Evolutionary conservation across 2,797 vertebrate species (phyloP), one percentile per base, ranked within the genome.

Genomic region (Periparus ater): DNA sequence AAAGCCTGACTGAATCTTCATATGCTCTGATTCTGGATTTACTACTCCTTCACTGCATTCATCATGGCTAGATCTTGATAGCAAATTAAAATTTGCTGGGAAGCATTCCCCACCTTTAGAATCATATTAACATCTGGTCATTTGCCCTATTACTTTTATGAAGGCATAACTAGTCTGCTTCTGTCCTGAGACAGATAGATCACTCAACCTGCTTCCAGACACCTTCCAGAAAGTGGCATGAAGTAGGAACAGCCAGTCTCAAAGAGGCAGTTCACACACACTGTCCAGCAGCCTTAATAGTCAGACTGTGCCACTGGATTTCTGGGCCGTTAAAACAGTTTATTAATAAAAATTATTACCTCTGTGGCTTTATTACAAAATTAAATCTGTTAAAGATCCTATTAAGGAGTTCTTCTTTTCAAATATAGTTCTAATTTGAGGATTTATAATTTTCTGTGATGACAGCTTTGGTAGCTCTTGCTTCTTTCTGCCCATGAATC

Each of bases 201-300:
- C 15, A 34, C 13, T 50, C 38, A 57, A 12, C 27, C 10, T 71
- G 12, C 55, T 74, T 87, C 42, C 53, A 66, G 34, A 6, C 23
- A 57, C 9, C 21, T 44, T 44, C 67, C 44, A 62, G 53, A 81
- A 74, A 44, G 40, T 10, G 57, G 2, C 3, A 30, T 3, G 8
- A 50, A 42, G 9, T 22, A 27, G 11, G n/a, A 27, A 26, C 13
- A 76, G 23, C 20, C 8, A 17, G 62, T 38, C 22, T 38, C 32
- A 45, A 32, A 60, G 29, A 61, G 13, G 19, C 8, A n/a, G 7
- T 32, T 32, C 4, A 0, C 23, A 40, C 0, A 54, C 7, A 8
- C 5, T 19, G 3, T 40, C 32, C 7, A 2, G 11, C 26, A 75
- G 14, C 10, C 11, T 72, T 20, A n/a, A 38, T 1, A 51, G 11